These are phyloP conservation scores for Leucophenga maculata DNA, from an alignment of 2,888 invertebrate species.

Conservation along the genomic window DNA sequence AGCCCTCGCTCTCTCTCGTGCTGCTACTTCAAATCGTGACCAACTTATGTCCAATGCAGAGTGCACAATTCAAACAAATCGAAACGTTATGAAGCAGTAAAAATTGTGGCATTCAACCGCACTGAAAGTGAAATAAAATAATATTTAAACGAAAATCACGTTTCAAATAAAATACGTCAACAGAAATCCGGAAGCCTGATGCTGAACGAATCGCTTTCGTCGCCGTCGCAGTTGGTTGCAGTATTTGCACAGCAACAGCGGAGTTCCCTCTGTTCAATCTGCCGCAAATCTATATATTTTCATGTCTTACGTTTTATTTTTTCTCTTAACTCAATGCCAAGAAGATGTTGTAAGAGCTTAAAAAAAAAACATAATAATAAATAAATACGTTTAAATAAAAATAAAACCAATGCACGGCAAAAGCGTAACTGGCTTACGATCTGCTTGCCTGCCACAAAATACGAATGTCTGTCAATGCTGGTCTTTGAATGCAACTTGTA, in stretches of 20 bases:
- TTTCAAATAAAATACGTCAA: conserved; percentile 53
- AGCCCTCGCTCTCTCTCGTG: no score
- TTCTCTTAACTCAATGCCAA: neutral
- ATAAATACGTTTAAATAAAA: conserved; percentile 26
- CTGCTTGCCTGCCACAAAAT: no score
- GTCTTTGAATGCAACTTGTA: neutral
- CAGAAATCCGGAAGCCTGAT: conserved; percentile 23
- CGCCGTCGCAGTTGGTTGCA: no score
- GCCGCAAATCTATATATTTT: neutral
- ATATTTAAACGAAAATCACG: conserved; percentile 61
- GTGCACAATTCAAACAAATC: no score
- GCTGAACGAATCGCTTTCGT: neutral
- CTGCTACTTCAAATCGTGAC: no score
- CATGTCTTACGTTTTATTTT: neutral
- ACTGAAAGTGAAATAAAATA: conserved; percentile 30
- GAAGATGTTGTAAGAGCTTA: neutral
- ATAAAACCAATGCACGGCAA: neutral
- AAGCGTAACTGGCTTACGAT: conserved; percentile 24
- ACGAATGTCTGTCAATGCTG: neutral
- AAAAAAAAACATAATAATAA: conserved; percentile 9
- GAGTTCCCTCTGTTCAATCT: no score
- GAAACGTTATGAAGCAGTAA: no score
- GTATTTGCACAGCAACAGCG: no score
- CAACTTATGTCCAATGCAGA: no score
- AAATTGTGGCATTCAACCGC: no score